A percentile compares a stretch with the other conserved stretches of the same genome.
Conservation (phyloP, 2,113 vertebrate genomes). For the Cromileptes altivelis region DNA sequence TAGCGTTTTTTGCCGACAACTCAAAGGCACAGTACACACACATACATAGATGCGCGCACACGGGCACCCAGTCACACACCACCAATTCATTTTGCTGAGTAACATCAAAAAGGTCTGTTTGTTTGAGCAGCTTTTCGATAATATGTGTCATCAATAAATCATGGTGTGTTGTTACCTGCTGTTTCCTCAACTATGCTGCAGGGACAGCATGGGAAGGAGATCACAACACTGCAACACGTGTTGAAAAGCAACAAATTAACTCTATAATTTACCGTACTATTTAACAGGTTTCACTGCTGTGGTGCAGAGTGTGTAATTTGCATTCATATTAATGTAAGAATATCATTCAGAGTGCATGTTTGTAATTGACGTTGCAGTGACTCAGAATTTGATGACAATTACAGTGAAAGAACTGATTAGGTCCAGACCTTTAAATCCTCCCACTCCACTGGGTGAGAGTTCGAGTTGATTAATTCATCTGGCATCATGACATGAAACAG, state of each 20-base stretch:
- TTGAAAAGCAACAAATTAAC: conserved; percentile 4
- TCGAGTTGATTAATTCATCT: too few species aligned
- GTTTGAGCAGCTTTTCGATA: conserved; percentile 50
- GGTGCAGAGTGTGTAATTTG: neutral
- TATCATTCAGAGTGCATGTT: too few species aligned
- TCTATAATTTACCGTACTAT: neutral
- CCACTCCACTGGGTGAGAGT: too few species aligned
- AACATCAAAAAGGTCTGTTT: conserved; percentile 59
- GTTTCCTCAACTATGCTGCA: conserved; percentile 3
- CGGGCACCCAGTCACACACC: conserved; percentile 12
- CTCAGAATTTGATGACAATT: neutral
- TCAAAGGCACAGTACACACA: conserved; percentile 45
- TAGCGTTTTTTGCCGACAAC: conserved; percentile 66
- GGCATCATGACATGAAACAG: too few species aligned
- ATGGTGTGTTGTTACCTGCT: conserved; percentile 51
- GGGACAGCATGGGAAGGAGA: neutral
- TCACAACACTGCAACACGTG: conserved; percentile 2
- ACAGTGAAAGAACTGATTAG: neutral
- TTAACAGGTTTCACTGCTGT: neutral
- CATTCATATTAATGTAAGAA: neutral
- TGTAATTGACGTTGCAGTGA: neutral
- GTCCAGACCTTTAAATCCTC: too few species aligned
- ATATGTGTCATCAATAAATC: conserved; percentile 65
- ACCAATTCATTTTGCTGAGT: conserved; percentile 64
- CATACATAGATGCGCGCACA: conserved; percentile 1